Percentiles rank a stretch among this genome's conserved stretches.
Evolutionary conservation across 2,113 vertebrate species (phyloP).

Genomic region (Sinocyclocheilus anophthalmus): DNA sequence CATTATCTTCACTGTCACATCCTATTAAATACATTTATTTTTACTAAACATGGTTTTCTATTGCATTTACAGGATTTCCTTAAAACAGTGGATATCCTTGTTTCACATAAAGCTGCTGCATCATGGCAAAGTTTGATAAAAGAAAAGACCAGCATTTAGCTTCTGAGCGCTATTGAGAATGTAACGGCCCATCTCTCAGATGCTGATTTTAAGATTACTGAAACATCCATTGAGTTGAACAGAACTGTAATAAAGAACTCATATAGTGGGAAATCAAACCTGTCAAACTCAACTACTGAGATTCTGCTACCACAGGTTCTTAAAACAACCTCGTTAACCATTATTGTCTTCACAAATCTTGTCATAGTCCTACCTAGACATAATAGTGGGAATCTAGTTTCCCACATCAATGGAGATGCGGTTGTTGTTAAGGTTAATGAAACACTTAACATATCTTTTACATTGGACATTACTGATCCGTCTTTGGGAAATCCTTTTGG

Average conservation of each 20-base stretch:
- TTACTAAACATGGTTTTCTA: too few relatives aligned
- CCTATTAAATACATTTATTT: too few relatives aligned
- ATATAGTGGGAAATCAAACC: constrained; percentile 1
- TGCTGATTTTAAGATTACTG: not conserved
- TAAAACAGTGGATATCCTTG: too few relatives aligned
- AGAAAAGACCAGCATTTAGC: constrained; percentile 58
- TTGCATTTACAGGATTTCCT: too few relatives aligned
- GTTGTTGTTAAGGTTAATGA: constrained; percentile 70
- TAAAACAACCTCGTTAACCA: too few relatives aligned
- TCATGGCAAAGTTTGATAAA: too few relatives aligned
- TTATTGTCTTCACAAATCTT: constrained; percentile 65
- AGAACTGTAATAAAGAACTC: constrained; percentile 25
- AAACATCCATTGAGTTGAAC: constrained; percentile 57
- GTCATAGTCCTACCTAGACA: constrained; percentile 71
- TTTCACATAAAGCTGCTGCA: too few relatives aligned
- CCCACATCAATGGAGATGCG: constrained; percentile 75
- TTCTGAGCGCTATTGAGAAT: constrained; percentile 76
- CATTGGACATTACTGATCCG: constrained; percentile 72
- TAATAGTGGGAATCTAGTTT: too few relatives aligned
- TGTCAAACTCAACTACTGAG: constrained; percentile 54
- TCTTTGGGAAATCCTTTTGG: constrained; percentile 56
- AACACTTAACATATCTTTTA: constrained; percentile 66
- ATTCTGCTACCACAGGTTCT: constrained; percentile 67
- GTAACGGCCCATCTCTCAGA: constrained; percentile 64
- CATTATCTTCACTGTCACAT: too few relatives aligned